phyloP scores from a whole-genome alignment of 2,888 invertebrate genomes.

The Tortrix viridana region DNA sequence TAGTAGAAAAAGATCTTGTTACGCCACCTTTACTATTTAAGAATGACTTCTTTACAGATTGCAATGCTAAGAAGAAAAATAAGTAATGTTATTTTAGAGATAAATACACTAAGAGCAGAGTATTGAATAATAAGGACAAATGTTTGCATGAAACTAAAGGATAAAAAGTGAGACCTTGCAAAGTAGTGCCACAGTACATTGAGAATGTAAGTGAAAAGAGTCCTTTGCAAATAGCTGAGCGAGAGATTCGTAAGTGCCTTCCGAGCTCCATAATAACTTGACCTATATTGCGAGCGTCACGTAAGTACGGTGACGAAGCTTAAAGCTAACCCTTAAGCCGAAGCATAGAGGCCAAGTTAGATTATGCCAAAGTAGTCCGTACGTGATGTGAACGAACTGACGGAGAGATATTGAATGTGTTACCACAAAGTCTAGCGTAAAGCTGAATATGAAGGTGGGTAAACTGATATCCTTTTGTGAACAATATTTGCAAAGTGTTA shows the following conservation, averaged over 20 bases:
- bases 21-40: slow-evolving; percentile 5
- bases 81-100: neutral
- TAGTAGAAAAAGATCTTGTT: slow-evolving; percentile 15
- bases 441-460: slow-evolving; percentile 29
- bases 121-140: slow-evolving; percentile 9
- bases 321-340: slow-evolving; percentile 14
- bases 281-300: slow-evolving; percentile 31
- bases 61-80: neutral
- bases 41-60: neutral
- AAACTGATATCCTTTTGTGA: slow-evolving; percentile 18
- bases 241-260: slow-evolving; percentile 32
- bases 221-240: slow-evolving; percentile 37
- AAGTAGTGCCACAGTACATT: slow-evolving; percentile 4
- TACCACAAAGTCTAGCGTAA: slow-evolving; percentile 33
- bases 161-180: slow-evolving; percentile 27
- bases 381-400: slow-evolving; percentile 32
- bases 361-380: slow-evolving; percentile 12
- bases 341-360: slow-evolving; percentile 1
- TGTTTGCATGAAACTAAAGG: slow-evolving; percentile 17
- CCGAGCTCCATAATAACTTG: slow-evolving; percentile 36
- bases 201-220: slow-evolving; percentile 26
- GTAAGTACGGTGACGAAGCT: slow-evolving; percentile 25
- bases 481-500: slow-evolving; percentile 12
- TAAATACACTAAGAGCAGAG: neutral
- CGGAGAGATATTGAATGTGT: slow-evolving; percentile 31